phyloP scores from a whole-genome alignment of 1,140 invertebrate genomes.

The Micrasema longulum region DNA sequence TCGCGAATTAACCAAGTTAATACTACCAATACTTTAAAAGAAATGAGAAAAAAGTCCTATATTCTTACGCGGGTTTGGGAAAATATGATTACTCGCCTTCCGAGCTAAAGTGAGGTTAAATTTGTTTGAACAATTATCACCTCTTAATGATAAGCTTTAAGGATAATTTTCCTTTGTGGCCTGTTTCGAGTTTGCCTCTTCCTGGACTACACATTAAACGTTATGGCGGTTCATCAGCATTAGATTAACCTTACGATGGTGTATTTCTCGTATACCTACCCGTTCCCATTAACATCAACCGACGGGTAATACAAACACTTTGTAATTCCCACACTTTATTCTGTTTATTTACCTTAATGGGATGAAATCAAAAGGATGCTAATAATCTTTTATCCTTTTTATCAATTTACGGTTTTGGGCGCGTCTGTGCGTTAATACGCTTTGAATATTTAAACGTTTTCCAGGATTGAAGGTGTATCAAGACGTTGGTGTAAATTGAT shows the following conservation, averaged over 20 bases:
- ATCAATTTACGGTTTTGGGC: constrained; percentile 44
- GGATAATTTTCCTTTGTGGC: constrained; percentile 13
- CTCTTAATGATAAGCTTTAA: not conserved
- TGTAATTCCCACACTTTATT: constrained; percentile 27
- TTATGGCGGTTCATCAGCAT: constrained; percentile 43
- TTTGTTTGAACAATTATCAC: constrained; percentile 4
- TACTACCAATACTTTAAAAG: too few species aligned
- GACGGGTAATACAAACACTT: constrained; percentile 9
- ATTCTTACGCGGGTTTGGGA: too few species aligned
- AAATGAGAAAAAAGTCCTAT: too few species aligned
- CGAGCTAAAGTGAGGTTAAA: not conserved
- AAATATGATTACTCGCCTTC: too few species aligned
- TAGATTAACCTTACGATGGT: constrained; percentile 39
- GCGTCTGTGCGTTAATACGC: constrained; percentile 45
- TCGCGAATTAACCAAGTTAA: too few species aligned
- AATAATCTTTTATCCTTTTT: constrained; percentile 44
- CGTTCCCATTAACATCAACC: constrained; percentile 18
- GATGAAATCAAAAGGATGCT: constrained; percentile 44
- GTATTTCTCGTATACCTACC: constrained; percentile 19
- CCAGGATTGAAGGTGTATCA: constrained; percentile 42
- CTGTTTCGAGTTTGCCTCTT: not conserved
- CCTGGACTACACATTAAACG: constrained; percentile 32
- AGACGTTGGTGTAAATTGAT: constrained; percentile 29
- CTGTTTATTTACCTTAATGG: constrained; percentile 28
- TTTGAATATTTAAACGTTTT: constrained; percentile 46